These are phyloP conservation scores for Sciurus carolinensis DNA, from an alignment of 2,797 vertebrate genomes.

Conservation along the genomic window DNA sequence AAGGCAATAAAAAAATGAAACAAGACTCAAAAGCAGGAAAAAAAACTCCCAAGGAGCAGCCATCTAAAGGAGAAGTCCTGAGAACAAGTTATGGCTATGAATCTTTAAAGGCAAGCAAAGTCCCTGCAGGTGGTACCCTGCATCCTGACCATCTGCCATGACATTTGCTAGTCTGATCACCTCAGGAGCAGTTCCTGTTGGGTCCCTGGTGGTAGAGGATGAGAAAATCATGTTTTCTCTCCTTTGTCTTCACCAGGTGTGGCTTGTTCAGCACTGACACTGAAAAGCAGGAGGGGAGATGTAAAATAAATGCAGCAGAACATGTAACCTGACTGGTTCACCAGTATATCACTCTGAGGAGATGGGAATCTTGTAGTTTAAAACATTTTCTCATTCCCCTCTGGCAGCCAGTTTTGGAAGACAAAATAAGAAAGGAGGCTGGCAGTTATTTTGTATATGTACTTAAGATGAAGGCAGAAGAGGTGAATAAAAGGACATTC, in stretches of 20 bases:
- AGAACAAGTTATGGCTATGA: slow-evolving; percentile 65
- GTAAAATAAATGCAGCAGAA: slow-evolving; percentile 56
- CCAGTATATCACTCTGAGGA: slow-evolving; percentile 32
- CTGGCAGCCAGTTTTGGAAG: slow-evolving; percentile 68
- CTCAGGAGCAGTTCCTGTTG: slow-evolving; percentile 44
- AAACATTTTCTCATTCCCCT: slow-evolving; percentile 11
- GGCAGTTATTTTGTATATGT: slow-evolving; percentile 13
- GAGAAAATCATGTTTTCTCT: slow-evolving; percentile 59
- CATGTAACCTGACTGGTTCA: neutral
- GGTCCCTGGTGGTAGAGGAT: slow-evolving; percentile 9
- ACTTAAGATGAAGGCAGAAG: slow-evolving; percentile 54
- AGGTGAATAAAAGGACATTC: slow-evolving; percentile 62
- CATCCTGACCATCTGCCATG: slow-evolving; percentile 62
- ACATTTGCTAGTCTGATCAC: slow-evolving; percentile 70
- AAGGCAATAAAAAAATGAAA: slow-evolving; percentile 68
- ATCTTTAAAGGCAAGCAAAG: slow-evolving; percentile 59
- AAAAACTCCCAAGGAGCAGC: slow-evolving; percentile 40
- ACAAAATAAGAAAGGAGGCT: slow-evolving; percentile 68
- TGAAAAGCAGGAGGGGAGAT: slow-evolving; percentile 62
- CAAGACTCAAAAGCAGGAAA: slow-evolving; percentile 41
- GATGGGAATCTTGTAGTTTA: neutral
- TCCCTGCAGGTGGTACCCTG: slow-evolving; percentile 52
- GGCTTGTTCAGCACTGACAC: slow-evolving; percentile 49
- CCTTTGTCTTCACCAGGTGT: slow-evolving; percentile 51
- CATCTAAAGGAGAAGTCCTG: slow-evolving; percentile 52